Base-by-base conservation (phyloP, 1,140 invertebrate genomes). In the Andricus grossulariae region DNA sequence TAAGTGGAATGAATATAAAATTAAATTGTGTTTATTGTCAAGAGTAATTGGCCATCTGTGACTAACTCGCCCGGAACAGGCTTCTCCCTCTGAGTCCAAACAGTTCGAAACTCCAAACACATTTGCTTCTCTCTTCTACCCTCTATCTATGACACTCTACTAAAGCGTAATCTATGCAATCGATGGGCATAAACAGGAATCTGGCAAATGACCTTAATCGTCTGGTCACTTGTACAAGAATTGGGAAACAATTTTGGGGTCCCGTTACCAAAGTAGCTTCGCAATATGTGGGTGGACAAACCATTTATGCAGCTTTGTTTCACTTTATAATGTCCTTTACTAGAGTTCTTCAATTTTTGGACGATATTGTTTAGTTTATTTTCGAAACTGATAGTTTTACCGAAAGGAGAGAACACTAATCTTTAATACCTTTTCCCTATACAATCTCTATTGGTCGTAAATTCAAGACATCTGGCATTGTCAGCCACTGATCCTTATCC, bases 11-110 rank as follows among this genome's bases (percentile, higher is more conserved):
- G 88, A 89, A 90, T 90, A 89, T 85, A 87, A 88, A 89, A 90
- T 90, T 86, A 88, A 90, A 89, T 89, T 86, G 84, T 89, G 88
- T 90, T 90, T 90, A 90, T 90, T 89, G 88, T 88, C 83, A 84
- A 74, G 82, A 84, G 85, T 88, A 88, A 90, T 90, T 90, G 90
- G 84, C 87, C 89, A 91, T 90, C 89, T 91, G 89, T 83, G 88
- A 88, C 86, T 86, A 32, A 78, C 74, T 85, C 81, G 71, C 54
- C 78, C 78, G 57, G 74, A 83, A 83, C 84, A 80, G 83, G 75
- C 77, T 75, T 73, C 71, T 71, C 39, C 66, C 52, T 70, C 51
- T 50, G 13, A 19, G 49, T 32, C 39, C 39, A 45, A 45, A 45
- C 10, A 45, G 39, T 45, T 11, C 39, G 39, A 8, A 45, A 45